phyloP scores from a whole-genome alignment of 2,888 invertebrate species.

The Drosophila koepferae region DNA sequence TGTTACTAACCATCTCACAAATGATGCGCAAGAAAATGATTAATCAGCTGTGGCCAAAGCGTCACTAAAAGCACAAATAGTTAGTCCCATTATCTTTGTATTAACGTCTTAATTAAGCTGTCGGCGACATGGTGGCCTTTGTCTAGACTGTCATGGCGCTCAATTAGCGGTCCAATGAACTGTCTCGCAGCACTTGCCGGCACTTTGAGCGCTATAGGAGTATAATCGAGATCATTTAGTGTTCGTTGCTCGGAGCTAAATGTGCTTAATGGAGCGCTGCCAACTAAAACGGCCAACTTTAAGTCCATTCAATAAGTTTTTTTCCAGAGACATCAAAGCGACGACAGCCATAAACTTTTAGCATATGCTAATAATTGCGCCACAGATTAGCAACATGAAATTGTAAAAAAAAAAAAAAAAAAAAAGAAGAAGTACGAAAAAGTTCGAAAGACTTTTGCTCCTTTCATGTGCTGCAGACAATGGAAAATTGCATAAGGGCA shows the following conservation, averaged over 20 bases:
- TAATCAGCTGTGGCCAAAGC: constrained; percentile 17
- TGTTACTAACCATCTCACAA: not conserved
- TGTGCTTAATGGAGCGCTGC: constrained; percentile 63
- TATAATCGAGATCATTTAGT: constrained; percentile 59
- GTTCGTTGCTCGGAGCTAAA: constrained; percentile 38
- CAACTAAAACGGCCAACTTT: constrained; percentile 35
- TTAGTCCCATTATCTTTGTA: constrained; percentile 34
- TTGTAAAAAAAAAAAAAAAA: not conserved
- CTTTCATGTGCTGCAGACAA: constrained; percentile 22
- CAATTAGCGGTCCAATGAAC: constrained; percentile 72
- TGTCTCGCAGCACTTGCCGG: constrained; percentile 33
- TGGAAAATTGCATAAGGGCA: constrained; percentile 9
- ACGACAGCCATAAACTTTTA: constrained; percentile 36
- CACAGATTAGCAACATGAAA: constrained; percentile 50
- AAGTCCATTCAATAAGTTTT: constrained; percentile 53
- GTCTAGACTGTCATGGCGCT: constrained; percentile 55
- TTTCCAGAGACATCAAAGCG: constrained; percentile 59
- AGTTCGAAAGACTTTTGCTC: constrained; percentile 20
- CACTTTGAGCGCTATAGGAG: constrained; percentile 56
- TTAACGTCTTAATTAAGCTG: constrained; percentile 43
- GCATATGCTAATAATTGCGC: constrained; percentile 61
- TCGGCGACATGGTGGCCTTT: constrained; percentile 33
- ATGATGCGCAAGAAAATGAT: constrained; percentile 16
- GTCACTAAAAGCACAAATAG: constrained; percentile 8
- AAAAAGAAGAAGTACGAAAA: constrained; percentile 9